A percentile compares a stretch with the other conserved stretches of the same genome.
These are phyloP conservation scores for Dioctria rufipes DNA, from an alignment of 2,888 invertebrate genomes.

Conservation along the genomic window DNA sequence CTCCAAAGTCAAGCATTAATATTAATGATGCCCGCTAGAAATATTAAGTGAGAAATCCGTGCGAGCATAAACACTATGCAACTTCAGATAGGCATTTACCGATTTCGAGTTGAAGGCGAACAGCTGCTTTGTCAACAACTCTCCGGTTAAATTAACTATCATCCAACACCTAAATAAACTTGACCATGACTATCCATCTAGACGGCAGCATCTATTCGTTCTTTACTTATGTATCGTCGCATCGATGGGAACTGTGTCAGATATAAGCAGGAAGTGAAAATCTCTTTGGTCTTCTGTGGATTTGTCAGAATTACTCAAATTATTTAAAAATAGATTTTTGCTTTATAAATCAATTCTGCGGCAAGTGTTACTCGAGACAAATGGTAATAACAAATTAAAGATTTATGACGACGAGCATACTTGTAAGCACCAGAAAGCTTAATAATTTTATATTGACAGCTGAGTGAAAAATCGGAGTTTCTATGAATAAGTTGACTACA, in stretches of 20 bases:
- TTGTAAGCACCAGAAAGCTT: no score
- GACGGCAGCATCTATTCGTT: no score
- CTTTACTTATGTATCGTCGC: neutral
- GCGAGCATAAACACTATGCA: slow-evolving; percentile 34
- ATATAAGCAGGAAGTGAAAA: slow-evolving; percentile 17
- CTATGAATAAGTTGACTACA: no score
- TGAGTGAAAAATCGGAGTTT: no score
- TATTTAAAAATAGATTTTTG: no score
- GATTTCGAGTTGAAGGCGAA: slow-evolving; percentile 26
- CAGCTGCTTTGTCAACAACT: neutral
- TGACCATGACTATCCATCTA: slow-evolving; percentile 10
- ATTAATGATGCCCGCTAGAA: slow-evolving; percentile 23
- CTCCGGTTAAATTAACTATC: slow-evolving; percentile 6
- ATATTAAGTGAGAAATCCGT: slow-evolving; percentile 1
- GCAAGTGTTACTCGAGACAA: no score
- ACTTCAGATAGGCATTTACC: neutral
- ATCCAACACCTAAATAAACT: slow-evolving; percentile 29
- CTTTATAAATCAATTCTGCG: no score
- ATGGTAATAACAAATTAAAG: no score
- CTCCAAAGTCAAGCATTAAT: slow-evolving; percentile 6
- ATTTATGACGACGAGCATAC: no score
- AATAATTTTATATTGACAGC: no score
- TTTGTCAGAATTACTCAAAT: no score
- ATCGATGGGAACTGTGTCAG: slow-evolving; percentile 30
- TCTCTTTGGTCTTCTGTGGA: neutral